These are phyloP conservation scores for Neotragus pygmaeus DNA, from an alignment of 2,113 vertebrate species.

Conservation along the genomic window DNA sequence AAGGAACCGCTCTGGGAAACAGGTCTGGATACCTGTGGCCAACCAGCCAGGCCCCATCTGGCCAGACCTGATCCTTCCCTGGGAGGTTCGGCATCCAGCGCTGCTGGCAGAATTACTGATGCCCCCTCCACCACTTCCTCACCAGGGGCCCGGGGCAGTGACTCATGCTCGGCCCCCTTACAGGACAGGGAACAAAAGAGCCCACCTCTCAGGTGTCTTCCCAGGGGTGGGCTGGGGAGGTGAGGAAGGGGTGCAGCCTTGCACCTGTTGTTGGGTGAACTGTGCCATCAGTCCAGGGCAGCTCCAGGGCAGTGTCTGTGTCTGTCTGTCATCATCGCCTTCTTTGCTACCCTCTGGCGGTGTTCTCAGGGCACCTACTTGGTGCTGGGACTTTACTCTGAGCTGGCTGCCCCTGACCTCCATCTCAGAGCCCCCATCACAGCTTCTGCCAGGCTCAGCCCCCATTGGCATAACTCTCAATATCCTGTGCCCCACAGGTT, in stretches of 20 bases:
- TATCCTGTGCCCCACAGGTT: background rate
- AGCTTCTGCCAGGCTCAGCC: background rate
- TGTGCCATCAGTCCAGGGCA: background rate
- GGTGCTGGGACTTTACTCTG: background rate
- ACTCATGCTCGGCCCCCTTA: background rate
- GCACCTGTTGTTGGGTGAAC: background rate
- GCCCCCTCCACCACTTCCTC: background rate
- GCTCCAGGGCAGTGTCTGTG: background rate
- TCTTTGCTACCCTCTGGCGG: background rate
- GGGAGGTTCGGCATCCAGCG: rapidly evolving
- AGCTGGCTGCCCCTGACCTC: background rate
- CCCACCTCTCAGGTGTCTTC: background rate
- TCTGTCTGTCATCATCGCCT: background rate
- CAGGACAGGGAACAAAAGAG: background rate
- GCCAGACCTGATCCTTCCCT: background rate
- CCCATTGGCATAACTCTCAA: background rate
- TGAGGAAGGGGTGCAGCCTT: background rate
- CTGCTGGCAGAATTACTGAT: background rate
- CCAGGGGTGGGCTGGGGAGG: background rate
- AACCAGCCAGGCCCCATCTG: background rate
- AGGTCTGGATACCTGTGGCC: background rate
- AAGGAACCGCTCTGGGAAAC: background rate
- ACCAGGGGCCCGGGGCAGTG: background rate
- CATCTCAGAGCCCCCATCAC: background rate
- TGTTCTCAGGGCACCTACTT: background rate